Evolutionary conservation across 2,797 vertebrate genomes (phyloP).

Genomic region (Alca torda): DNA sequence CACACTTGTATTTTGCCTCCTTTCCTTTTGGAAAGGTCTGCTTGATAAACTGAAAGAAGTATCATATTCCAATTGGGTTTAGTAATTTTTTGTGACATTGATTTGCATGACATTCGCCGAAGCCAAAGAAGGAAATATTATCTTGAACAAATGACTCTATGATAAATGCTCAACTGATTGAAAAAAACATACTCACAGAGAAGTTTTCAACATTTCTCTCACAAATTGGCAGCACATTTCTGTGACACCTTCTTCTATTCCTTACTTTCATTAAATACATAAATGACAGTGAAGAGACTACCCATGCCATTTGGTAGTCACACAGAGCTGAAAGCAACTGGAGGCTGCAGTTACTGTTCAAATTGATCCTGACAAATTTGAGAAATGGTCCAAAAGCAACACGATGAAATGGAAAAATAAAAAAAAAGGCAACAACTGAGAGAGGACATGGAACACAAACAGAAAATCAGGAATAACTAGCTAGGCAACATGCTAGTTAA

Average conservation of each 20-base stretch:
- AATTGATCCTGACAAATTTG: neutral
- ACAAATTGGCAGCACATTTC: conserved; percentile 2
- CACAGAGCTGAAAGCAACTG: neutral
- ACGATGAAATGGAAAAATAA: neutral
- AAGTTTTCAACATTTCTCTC: conserved; percentile 6
- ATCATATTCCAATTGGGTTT: neutral
- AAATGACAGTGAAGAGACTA: neutral
- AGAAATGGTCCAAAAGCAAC: conserved; percentile 19
- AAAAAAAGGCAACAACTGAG: neutral
- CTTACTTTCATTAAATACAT: neutral
- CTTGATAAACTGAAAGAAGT: neutral
- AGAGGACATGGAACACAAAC: neutral
- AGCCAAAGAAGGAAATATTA: neutral
- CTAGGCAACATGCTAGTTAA: neutral
- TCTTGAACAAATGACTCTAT: neutral
- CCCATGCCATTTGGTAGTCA: neutral
- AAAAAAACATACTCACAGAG: neutral
- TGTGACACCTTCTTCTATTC: neutral
- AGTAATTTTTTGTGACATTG: neutral
- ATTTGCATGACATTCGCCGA: neutral
- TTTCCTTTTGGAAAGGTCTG: neutral
- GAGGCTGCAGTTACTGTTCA: neutral
- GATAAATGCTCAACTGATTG: conserved; percentile 5
- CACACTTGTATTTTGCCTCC: neutral
- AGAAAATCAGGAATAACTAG: conserved; percentile 23